Evolutionary conservation across 2,797 vertebrate species (phyloP).

Genomic region (Acomys russatus): DNA sequence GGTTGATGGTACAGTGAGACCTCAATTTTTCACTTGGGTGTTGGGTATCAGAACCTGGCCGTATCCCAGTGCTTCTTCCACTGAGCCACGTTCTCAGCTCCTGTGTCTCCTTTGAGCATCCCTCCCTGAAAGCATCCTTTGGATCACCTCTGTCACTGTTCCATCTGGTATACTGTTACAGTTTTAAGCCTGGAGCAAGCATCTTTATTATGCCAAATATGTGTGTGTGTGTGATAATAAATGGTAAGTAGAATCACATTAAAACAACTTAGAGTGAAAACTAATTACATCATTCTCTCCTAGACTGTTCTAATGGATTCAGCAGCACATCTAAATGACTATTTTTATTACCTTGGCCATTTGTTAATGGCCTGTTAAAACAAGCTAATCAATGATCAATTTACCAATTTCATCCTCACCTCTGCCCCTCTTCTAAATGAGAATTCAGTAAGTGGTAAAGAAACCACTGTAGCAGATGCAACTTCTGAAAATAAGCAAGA

Average conservation of each 20-base stretch:
- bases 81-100: background rate
- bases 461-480: conserved; percentile 57
- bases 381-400: conserved; percentile 72
- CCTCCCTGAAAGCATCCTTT: background rate
- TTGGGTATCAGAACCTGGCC: background rate
- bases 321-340: conserved; percentile 61
- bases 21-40: background rate
- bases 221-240: background rate
- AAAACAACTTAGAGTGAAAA: conserved; percentile 65
- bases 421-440: conserved; percentile 55
- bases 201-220: conserved; percentile 17
- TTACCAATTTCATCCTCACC: conserved; percentile 43
- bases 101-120: background rate
- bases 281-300: conserved; percentile 63
- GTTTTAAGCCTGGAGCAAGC: conserved; percentile 42
- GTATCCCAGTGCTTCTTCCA: background rate
- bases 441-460: conserved; percentile 38
- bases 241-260: conserved; percentile 32
- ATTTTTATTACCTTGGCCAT: conserved; percentile 57
- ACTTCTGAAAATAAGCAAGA: conserved; percentile 53
- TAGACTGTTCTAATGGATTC: conserved; percentile 61
- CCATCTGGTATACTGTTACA: background rate
- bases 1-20: background rate
- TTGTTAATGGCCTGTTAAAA: conserved; percentile 67
- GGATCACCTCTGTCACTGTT: background rate